phyloP scores from a whole-genome alignment of 2,888 invertebrate species.

The Dicranocentrus wangi region DNA sequence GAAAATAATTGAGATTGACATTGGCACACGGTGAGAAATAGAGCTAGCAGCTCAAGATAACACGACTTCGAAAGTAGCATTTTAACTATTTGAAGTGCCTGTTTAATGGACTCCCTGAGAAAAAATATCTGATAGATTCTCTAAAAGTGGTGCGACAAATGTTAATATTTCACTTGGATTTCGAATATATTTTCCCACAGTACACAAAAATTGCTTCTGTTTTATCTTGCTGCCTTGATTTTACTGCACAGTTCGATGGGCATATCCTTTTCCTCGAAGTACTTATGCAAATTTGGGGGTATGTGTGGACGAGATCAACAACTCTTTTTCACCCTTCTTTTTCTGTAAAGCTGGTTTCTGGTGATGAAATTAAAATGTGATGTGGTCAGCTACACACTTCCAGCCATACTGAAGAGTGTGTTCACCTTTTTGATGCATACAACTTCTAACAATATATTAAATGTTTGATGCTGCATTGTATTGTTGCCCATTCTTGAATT shows the following conservation, averaged over 20 bases:
- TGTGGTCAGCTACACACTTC: slow-evolving; percentile 58
- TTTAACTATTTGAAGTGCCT: neutral
- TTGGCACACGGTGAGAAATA: slow-evolving; percentile 45
- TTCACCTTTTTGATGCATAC: slow-evolving; percentile 48
- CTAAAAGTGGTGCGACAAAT: too few relatives aligned
- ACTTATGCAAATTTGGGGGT: neutral
- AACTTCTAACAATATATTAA: slow-evolving; percentile 23
- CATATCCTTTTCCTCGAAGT: too few relatives aligned
- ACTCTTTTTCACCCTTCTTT: slow-evolving; percentile 1
- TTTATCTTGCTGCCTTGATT: too few relatives aligned
- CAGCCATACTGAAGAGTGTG: slow-evolving; percentile 63
- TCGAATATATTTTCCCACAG: neutral
- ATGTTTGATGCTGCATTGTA: slow-evolving; percentile 12
- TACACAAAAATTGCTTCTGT: neutral
- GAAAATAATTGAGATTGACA: slow-evolving; percentile 68
- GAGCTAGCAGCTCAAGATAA: slow-evolving; percentile 38
- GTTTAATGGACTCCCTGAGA: neutral
- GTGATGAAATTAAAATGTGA: slow-evolving; percentile 18
- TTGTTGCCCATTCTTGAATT: slow-evolving; percentile 31
- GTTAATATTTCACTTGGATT: too few relatives aligned
- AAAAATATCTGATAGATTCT: neutral
- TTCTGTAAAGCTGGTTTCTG: slow-evolving; percentile 31
- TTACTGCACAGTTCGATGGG: too few relatives aligned
- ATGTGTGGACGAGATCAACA: neutral
- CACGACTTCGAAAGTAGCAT: slow-evolving; percentile 35